Conservation (phyloP, 2,113 vertebrate genomes). For the Taxidea taxus region DNA sequence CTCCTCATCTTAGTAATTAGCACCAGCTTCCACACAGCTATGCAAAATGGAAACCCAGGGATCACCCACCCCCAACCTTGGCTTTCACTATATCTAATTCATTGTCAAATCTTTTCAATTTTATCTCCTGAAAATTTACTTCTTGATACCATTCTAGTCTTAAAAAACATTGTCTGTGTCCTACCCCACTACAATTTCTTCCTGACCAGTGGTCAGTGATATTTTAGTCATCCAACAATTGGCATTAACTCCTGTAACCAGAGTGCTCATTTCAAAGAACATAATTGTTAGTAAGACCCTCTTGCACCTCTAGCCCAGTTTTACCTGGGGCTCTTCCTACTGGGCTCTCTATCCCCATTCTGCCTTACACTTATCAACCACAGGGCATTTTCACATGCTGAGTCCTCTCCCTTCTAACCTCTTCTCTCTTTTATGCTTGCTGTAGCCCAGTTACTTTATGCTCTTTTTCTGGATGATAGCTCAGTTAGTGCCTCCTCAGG, state of each 20-base stretch:
- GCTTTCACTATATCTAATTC: neutral
- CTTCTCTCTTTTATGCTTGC: neutral
- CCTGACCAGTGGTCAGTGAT: neutral
- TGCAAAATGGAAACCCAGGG: neutral
- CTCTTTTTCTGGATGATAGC: neutral
- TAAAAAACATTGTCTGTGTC: neutral
- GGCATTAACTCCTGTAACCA: neutral
- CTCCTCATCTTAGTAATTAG: neutral
- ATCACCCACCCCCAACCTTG: neutral
- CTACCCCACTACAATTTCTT: neutral
- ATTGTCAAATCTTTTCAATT: neutral
- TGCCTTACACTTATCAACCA: neutral
- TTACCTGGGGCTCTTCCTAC: neutral
- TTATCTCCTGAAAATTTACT: neutral
- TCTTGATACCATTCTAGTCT: neutral
- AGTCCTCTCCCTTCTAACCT: neutral
- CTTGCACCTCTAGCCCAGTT: neutral
- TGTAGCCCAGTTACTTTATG: neutral
- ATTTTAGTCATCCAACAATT: neutral
- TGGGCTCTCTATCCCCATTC: too few relatives aligned
- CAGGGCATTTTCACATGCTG: neutral
- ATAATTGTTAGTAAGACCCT: neutral
- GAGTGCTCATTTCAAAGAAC: neutral
- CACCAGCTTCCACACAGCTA: neutral
- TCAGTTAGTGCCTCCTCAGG: neutral